Evolutionary conservation across 2,797 vertebrate genomes (phyloP), one percentile per base, ranked within the genome.

Genomic region (Schizothorax lantsangensis): DNA sequence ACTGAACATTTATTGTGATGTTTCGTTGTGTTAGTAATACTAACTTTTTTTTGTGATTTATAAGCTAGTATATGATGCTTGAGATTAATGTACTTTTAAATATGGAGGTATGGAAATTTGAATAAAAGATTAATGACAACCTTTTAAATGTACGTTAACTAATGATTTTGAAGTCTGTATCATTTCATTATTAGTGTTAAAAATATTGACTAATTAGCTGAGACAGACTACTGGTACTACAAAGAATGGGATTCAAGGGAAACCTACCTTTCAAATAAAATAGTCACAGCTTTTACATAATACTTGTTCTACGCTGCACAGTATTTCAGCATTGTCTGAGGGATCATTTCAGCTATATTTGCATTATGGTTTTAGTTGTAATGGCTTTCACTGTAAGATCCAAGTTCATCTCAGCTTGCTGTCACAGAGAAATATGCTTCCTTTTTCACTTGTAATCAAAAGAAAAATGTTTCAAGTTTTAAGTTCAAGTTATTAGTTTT

Each of bases 1-100:
- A 80, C 19, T 80, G 12, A 75, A 84, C 2, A 6, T 47, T 73
- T 64, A 47, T 74, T 87, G n/a, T 38, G 38, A 57, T 14, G 33
- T n/a, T 38, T 57, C 12, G 38, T 57, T 78, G 33, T n/a, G 14
- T 57, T 8, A 1, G 19, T 57, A 6, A 38, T 77, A 38, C 30
- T 14, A 38, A 38, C 43, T 77, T 23, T 77, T 21, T 9, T 75
- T 12, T 54, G 15, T 77, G 19, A 36, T 77, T 74, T 19, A 49
- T 30, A 30, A 17, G 43, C n/a, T 74, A 74, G 7, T 47, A 47
- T 62, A 30, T 69, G 21, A 33, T 81, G 7, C 45, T 38, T 1
- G 23, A 38, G 23, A 52, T 80, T 12, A 8, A 79, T 64, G 38
- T 66, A 19, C 40, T 23, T 49, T 54, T 15, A 72, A 57, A 71